A percentile compares a stretch with the other conserved stretches of the same genome.
Conservation (phyloP, 2,113 vertebrate species). For the Spermophilus dauricus region DNA sequence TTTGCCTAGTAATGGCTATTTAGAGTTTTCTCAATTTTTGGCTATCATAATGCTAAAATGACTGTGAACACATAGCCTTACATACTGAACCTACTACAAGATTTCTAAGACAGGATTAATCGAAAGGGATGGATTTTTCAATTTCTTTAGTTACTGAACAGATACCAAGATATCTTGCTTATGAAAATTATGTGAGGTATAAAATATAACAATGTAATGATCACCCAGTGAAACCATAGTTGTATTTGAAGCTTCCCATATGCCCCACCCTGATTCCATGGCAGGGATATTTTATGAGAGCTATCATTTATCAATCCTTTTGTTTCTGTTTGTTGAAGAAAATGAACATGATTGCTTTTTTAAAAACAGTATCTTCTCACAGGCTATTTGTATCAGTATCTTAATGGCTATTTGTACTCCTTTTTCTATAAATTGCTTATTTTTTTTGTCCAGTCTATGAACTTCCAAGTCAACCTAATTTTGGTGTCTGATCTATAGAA, state of each 20-base stretch:
- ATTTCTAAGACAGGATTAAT: background rate
- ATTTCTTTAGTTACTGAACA: background rate
- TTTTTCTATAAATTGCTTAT: conserved; percentile 5
- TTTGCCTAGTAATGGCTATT: background rate
- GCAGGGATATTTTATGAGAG: background rate
- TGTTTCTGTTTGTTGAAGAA: background rate
- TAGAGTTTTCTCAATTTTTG: background rate
- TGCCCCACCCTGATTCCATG: background rate
- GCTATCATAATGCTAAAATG: background rate
- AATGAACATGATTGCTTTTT: background rate
- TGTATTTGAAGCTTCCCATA: background rate
- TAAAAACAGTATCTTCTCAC: background rate
- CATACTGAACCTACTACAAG: background rate
- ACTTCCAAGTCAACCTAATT: background rate
- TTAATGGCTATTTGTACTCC: background rate
- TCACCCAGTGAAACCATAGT: background rate
- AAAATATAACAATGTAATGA: background rate
- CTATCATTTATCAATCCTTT: background rate
- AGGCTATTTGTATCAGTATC: background rate
- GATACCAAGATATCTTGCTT: background rate
- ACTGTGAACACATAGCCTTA: background rate
- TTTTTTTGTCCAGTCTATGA: background rate
- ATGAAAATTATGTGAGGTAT: background rate
- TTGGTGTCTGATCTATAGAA: background rate
- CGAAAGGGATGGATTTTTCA: background rate